phyloP scores from a whole-genome alignment of 2,888 invertebrate genomes.

The Nymphalis polychloros region DNA sequence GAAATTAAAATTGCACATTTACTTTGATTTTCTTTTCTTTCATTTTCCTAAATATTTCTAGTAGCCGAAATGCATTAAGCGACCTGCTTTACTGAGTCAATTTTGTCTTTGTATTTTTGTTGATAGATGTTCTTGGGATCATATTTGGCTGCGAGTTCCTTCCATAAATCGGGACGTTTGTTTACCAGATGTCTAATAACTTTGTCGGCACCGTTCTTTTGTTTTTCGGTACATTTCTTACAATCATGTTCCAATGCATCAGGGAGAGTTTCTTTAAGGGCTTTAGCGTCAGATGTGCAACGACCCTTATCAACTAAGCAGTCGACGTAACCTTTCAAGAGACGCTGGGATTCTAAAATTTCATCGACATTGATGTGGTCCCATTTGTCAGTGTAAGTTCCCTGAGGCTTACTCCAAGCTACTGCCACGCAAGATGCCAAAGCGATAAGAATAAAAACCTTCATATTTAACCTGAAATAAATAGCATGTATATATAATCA shows the following conservation, averaged over 20 bases:
- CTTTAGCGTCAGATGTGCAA: slow-evolving; percentile 86
- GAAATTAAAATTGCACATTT: too few relatives aligned
- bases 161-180: slow-evolving; percentile 85
- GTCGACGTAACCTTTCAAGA: slow-evolving; percentile 85
- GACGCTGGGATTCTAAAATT: slow-evolving; percentile 84
- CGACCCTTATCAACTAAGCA: slow-evolving; percentile 84
- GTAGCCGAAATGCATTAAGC: slow-evolving; percentile 29
- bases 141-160: slow-evolving; percentile 84
- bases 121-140: slow-evolving; percentile 87
- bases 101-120: slow-evolving; percentile 82
- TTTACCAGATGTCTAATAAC: slow-evolving; percentile 86
- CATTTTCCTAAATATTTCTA: not conserved
- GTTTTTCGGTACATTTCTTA: slow-evolving; percentile 68
- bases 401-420: slow-evolving; percentile 62
- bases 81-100: slow-evolving; percentile 54
- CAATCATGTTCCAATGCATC: slow-evolving; percentile 88
- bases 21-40: too few relatives aligned
- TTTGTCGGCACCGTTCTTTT: slow-evolving; percentile 80
- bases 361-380: slow-evolving; percentile 86
- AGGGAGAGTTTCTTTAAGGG: slow-evolving; percentile 82
- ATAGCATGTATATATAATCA: slow-evolving; percentile 6
- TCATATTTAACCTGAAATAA: slow-evolving; percentile 65
- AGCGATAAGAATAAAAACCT: slow-evolving; percentile 61
- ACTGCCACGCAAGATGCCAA: slow-evolving; percentile 61
- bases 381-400: slow-evolving; percentile 85